Evolutionary conservation across 2,888 invertebrate genomes (phyloP), one percentile per base, ranked within the genome.

Genomic region (Orthonychiurus folsomi): DNA sequence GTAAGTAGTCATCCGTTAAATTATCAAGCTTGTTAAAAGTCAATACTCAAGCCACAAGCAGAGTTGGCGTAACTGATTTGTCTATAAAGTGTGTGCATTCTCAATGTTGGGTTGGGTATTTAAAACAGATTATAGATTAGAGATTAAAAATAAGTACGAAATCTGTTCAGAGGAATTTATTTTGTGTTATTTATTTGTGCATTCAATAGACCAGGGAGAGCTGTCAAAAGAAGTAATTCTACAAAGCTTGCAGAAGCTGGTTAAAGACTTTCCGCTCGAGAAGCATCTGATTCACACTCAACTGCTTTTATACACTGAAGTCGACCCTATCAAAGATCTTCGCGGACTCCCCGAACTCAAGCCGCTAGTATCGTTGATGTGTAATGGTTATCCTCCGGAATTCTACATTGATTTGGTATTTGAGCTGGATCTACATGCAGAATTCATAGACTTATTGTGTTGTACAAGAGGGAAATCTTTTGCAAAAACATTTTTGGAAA

Each of bases 361-460:
- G 1, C 54, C 59, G 25, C 53, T 59, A n/a, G 26, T 50, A 25
- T 27, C 59, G 2, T n/a, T 47, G 5, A 63, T 54, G n/a, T 12
- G 25, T n/a, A 52, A 54, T 24, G 59, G 47, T n/a, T 28, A 56
- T 24, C 12, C 59, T n/a, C 57, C 47, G 2, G 21, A 66, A 18
- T 37, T 60, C 18, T 68, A 66, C 54, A 47, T 61, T 57, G 25
- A 55, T 1, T 58, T 64, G 1, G 60, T 66, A 0, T 28, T 60
- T n/a, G n/a, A 54, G 12, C 50, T 62, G 3, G 57, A 54, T 5
- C 53, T 66, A 1, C 57, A 66, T 18, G 50, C 62, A 20, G 59
- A 66, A 28, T 66, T 68, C 50, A 37, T 68, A 3, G 56, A 64
- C 48, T 59, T 64, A 60, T 23, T 64, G 1, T n/a, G 21, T 53